These are phyloP conservation scores for Haemorhous mexicanus DNA, from an alignment of 2,113 vertebrate species.

Conservation along the genomic window DNA sequence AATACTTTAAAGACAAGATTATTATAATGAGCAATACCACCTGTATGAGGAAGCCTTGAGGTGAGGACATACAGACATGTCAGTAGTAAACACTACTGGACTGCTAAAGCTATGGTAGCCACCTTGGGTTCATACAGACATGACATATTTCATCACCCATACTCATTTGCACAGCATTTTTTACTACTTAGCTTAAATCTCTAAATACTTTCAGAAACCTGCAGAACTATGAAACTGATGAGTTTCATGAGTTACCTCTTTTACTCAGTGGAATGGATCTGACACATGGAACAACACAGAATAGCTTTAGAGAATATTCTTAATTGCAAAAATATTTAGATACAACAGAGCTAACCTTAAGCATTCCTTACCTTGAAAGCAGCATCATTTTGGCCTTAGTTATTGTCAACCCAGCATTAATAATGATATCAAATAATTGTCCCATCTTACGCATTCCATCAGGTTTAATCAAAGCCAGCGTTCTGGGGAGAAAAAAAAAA, in stretches of 20 bases:
- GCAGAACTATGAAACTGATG: background rate
- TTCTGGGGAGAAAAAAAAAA: conserved; percentile 70
- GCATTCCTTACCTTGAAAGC: conserved; percentile 84
- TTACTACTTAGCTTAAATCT: background rate
- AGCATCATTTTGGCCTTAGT: conserved; percentile 93
- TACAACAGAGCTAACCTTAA: background rate
- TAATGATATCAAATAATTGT: conserved; percentile 85
- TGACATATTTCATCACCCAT: background rate
- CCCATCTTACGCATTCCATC: conserved; percentile 82
- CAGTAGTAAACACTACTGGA: background rate
- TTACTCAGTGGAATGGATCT: conserved; percentile 1
- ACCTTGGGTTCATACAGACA: background rate
- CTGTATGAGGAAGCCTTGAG: background rate
- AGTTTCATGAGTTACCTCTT: background rate
- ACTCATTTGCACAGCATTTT: background rate
- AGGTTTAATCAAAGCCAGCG: conserved; percentile 91
- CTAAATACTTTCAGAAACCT: background rate
- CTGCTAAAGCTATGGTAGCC: background rate
- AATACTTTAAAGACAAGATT: background rate
- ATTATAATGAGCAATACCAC: background rate
- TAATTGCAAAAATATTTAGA: background rate
- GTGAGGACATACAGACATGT: background rate
- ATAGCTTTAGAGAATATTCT: background rate
- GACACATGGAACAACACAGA: background rate
- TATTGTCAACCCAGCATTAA: conserved; percentile 85